Base-by-base conservation (phyloP, 2,888 invertebrate genomes). In the Spodoptera exigua region DNA sequence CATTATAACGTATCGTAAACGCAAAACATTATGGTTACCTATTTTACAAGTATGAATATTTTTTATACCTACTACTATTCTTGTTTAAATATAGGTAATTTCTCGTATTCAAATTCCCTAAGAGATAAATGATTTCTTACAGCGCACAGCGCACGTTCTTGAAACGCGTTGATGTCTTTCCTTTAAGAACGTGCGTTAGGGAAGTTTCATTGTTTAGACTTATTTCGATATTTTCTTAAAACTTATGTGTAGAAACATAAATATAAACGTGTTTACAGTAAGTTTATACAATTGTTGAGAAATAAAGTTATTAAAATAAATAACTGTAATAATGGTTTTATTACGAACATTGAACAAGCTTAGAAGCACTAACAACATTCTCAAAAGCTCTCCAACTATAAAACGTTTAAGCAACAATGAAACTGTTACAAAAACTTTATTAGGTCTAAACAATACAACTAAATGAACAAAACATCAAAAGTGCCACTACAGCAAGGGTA, bases 81-180 rank as follows among this genome's bases (percentile, higher is more conserved):
- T n/a, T n/a, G n/a, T n/a, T n/a, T n/a, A n/a, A n/a, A n/a, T n/a
- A n/a, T n/a, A n/a, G n/a, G n/a, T n/a, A n/a, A n/a, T n/a, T n/a
- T n/a, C n/a, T n/a, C n/a, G n/a, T 27, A 27, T 27, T 27, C 7
- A 7, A 9, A 27, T 27, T 27, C 1, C 27, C 0, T 5, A 11
- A 36, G 52, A 48, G 10, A 49, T 37, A 3, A 9, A 16, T n/a
- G 17, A 40, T 14, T 36, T 27, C 4, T 35, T 16, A 41, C 16
- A 17, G 12, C n/a, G 47, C 36, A n/a, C n/a, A n/a, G 27, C 27
- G 27, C 27, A 32, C 40, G 51, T 54, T 46, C 34, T 16, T 46
- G 62, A 63, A 63, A 79, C 84, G 87, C 87, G 87, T 88, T 85
- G 86, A 88, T 78, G 87, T 88, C 87, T 88, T 88, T 86, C 82